phyloP scores from a whole-genome alignment of 1,140 invertebrate species.

The Spodoptera frugiperda region DNA sequence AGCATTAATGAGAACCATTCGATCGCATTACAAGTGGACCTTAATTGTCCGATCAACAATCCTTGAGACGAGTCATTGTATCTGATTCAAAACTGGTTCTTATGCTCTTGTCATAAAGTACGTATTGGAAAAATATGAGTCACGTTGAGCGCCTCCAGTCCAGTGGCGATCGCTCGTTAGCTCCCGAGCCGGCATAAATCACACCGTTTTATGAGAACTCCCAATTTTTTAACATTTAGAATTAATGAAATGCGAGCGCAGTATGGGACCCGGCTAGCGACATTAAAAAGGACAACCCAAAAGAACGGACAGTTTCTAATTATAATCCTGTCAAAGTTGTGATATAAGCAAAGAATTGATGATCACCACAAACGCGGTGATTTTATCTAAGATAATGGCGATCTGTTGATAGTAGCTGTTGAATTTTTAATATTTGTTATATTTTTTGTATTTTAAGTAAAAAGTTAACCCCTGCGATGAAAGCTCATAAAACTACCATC shows the following conservation, averaged over 20 bases:
- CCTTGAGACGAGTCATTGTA: neutral
- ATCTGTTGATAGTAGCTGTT: slow-evolving; percentile 73
- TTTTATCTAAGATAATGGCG: slow-evolving; percentile 76
- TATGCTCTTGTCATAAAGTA: slow-evolving; percentile 18
- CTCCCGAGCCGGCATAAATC: slow-evolving; percentile 84
- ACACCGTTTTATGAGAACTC: slow-evolving; percentile 82
- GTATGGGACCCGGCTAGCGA: slow-evolving; percentile 84
- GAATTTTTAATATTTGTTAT: slow-evolving; percentile 67
- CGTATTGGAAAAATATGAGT: neutral
- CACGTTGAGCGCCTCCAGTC: slow-evolving; percentile 23
- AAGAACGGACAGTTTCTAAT: slow-evolving; percentile 85
- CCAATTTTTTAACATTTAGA: slow-evolving; percentile 79
- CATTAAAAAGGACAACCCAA: slow-evolving; percentile 84
- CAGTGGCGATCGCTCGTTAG: slow-evolving; percentile 77
- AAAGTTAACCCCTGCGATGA: slow-evolving; percentile 19
- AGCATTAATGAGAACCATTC: slow-evolving; percentile 36
- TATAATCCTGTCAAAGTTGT: slow-evolving; percentile 85
- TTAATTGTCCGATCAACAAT: slow-evolving; percentile 51
- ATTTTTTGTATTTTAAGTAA: slow-evolving; percentile 60
- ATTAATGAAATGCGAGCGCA: slow-evolving; percentile 85
- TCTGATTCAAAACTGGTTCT: neutral
- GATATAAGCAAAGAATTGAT: slow-evolving; percentile 83
- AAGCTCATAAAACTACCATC: slow-evolving; percentile 34
- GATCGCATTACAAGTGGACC: slow-evolving; percentile 39
- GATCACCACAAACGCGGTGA: slow-evolving; percentile 77